Evolutionary conservation across 2,888 invertebrate genomes (phyloP).

Genomic region (Diaperis boleti): DNA sequence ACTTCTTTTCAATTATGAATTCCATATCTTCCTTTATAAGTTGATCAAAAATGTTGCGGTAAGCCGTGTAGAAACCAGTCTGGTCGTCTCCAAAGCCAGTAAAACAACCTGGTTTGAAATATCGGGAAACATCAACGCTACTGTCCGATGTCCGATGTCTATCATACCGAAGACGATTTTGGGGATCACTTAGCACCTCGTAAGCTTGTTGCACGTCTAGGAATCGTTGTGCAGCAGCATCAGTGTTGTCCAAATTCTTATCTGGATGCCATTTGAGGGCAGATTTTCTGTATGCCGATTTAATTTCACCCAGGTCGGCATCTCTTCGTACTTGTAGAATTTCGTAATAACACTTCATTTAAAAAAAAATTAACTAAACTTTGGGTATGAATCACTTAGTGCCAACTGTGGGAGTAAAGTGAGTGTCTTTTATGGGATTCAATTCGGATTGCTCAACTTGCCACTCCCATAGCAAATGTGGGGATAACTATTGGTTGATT

Average conservation of each 20-base stretch:
- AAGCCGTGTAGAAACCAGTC: constrained; percentile 91
- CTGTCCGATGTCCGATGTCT: constrained; percentile 95
- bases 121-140: constrained; percentile 90
- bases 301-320: constrained; percentile 86
- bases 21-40: constrained; percentile 89
- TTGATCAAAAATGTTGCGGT: constrained; percentile 88
- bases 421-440: no score
- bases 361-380: no score
- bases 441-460: no score
- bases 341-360: constrained; percentile 97
- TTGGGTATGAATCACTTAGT: no score
- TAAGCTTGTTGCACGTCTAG: constrained; percentile 96
- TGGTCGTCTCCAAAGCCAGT: constrained; percentile 90
- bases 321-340: constrained; percentile 84
- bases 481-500: no score
- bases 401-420: no score
- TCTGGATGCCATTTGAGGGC: constrained; percentile 96
- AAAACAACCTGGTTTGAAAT: constrained; percentile 91
- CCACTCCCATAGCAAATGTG: no score
- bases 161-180: constrained; percentile 97
- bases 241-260: constrained; percentile 83
- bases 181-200: constrained; percentile 92
- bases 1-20: constrained; percentile 79
- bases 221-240: constrained; percentile 93
- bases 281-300: constrained; percentile 88